A percentile compares a stretch with the other conserved stretches of the same genome.
Evolutionary conservation across 2,888 invertebrate genomes (phyloP).

Genomic region (Sialis lutaria): DNA sequence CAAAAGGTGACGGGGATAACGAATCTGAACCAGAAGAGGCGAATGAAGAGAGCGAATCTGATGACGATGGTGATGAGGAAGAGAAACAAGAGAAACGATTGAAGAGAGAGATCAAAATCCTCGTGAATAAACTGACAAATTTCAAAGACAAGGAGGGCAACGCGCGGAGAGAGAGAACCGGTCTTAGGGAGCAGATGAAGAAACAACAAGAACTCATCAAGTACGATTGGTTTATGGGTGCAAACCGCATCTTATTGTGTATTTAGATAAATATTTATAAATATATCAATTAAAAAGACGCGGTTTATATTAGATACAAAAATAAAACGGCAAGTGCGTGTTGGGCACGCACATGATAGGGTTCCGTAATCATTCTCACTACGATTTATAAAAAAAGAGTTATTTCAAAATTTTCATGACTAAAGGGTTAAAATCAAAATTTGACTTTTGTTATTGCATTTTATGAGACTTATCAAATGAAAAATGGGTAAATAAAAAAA

Average conservation of each 20-base stretch:
- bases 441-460: too few species aligned
- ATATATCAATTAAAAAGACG: background rate
- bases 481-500: too few species aligned
- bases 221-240: conserved; percentile 30
- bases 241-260: background rate
- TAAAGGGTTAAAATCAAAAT: too few species aligned
- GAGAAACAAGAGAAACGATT: conserved; percentile 37
- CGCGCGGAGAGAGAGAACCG: conserved; percentile 63
- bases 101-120: conserved; percentile 51
- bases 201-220: conserved; percentile 61
- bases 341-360: too few species aligned
- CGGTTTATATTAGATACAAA: background rate
- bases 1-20: conserved; percentile 30
- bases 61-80: conserved; percentile 48
- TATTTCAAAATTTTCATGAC: too few species aligned
- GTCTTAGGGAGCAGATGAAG: conserved; percentile 61
- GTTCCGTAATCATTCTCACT: too few species aligned
- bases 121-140: conserved; percentile 32
- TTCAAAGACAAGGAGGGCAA: conserved; percentile 46
- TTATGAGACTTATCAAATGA: too few species aligned
- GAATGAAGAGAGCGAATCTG: conserved; percentile 39
- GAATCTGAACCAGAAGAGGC: conserved; percentile 35
- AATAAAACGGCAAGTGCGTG: too few species aligned
- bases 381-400: too few species aligned
- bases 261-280: background rate